These are phyloP conservation scores for Plectropomus leopardus DNA, from an alignment of 2,113 vertebrate species.

Conservation along the genomic window DNA sequence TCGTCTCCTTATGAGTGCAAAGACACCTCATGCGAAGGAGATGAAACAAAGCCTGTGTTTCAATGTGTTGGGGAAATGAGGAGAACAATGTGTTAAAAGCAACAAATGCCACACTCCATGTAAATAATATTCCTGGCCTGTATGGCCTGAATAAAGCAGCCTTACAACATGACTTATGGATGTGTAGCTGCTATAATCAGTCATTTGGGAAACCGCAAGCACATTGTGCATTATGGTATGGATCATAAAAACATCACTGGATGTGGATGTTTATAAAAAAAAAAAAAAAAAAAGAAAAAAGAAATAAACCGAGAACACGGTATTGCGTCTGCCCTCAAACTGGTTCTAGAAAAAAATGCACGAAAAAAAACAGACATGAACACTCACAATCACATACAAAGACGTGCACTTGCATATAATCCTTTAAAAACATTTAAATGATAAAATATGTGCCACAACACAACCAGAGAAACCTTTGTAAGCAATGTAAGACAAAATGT, in stretches of 20 bases:
- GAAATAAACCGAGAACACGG: slow-evolving; percentile 4
- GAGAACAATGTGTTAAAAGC: slow-evolving; percentile 63
- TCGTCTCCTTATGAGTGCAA: slow-evolving; percentile 79
- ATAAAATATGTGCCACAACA: not conserved
- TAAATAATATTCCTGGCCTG: slow-evolving; percentile 68
- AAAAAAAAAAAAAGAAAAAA: slow-evolving; percentile 20
- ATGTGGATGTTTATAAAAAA: slow-evolving; percentile 16
- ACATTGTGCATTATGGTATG: slow-evolving; percentile 42
- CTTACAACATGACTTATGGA: slow-evolving; percentile 44
- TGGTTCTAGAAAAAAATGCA: slow-evolving; percentile 14
- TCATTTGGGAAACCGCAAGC: slow-evolving; percentile 45
- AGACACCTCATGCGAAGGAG: slow-evolving; percentile 75
- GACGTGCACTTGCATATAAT: not conserved
- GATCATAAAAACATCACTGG: slow-evolving; percentile 30
- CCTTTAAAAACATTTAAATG: not conserved
- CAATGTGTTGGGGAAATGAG: slow-evolving; percentile 67
- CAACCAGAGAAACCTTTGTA: slow-evolving; percentile 16
- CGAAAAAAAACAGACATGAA: slow-evolving; percentile 37
- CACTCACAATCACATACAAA: slow-evolving; percentile 5
- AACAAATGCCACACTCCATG: slow-evolving; percentile 53
- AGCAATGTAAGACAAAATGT: not conserved
- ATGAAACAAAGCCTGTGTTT: slow-evolving; percentile 79
- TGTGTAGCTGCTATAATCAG: slow-evolving; percentile 50
- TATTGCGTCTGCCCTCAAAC: slow-evolving; percentile 1
- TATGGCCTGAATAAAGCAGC: slow-evolving; percentile 63